phyloP scores from a whole-genome alignment of 2,113 vertebrate genomes.

The Tachycineta bicolor region DNA sequence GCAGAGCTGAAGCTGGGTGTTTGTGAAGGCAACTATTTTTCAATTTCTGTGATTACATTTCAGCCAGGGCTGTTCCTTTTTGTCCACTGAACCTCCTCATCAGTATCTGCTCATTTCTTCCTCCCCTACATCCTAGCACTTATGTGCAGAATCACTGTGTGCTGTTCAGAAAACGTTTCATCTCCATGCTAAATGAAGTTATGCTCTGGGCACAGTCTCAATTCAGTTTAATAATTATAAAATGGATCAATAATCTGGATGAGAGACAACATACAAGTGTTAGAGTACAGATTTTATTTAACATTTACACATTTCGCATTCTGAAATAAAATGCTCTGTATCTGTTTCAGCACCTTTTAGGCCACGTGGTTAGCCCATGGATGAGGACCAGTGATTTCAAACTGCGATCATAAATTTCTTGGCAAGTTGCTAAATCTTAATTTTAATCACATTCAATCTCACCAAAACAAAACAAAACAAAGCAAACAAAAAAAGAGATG shows the following conservation, averaged over 20 bases:
- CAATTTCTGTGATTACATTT: neutral
- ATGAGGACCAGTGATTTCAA: neutral
- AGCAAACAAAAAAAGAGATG: neutral
- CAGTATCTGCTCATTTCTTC: neutral
- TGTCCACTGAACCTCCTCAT: neutral
- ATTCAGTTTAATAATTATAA: neutral
- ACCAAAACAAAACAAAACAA: neutral
- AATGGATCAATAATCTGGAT: neutral
- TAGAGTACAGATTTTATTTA: neutral
- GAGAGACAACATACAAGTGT: neutral
- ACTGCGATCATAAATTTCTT: neutral
- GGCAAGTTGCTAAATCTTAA: neutral
- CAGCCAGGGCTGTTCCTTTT: neutral
- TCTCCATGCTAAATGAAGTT: neutral
- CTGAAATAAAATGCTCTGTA: neutral
- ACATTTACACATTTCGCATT: neutral
- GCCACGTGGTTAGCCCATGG: accelerated
- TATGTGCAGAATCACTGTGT: neutral
- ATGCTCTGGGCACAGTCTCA: neutral
- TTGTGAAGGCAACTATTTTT: neutral
- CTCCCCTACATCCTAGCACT: neutral
- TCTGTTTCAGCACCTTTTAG: neutral
- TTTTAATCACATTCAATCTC: neutral
- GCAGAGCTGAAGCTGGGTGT: neutral
- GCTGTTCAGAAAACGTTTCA: neutral